phyloP scores from a whole-genome alignment of 2,113 vertebrate genomes.

The Apus apus region DNA sequence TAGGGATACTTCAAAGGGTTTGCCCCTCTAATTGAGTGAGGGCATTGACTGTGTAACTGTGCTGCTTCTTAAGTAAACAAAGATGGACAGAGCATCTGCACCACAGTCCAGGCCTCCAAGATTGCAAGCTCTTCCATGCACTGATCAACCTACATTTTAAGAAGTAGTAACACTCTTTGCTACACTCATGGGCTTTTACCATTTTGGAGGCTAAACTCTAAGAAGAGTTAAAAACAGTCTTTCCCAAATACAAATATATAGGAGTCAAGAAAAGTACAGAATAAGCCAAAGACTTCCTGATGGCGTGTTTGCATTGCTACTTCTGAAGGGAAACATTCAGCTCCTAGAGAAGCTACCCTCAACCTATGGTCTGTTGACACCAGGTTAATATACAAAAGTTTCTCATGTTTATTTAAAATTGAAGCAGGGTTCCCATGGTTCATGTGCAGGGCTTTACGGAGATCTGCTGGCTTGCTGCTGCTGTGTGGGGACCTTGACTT shows the following conservation, averaged over 20 bases:
- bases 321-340: neutral
- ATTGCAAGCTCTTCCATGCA: neutral
- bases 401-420: neutral
- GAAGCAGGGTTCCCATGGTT: neutral
- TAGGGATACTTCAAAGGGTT: neutral
- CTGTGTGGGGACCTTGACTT: neutral
- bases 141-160: neutral
- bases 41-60: neutral
- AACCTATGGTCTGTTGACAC: neutral
- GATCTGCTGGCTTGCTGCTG: neutral
- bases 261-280: neutral
- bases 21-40: neutral
- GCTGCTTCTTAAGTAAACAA: neutral
- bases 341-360: neutral
- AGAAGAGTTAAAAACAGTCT: neutral
- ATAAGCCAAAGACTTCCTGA: rapidly evolving
- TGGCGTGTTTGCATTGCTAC: rapidly evolving
- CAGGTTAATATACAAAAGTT: neutral
- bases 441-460: neutral
- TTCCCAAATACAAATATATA: neutral
- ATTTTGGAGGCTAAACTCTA: neutral
- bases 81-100: neutral
- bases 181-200: neutral
- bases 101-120: neutral
- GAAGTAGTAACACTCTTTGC: neutral